phyloP scores from a whole-genome alignment of 2,888 invertebrate genomes.

The Metellina segmentata region DNA sequence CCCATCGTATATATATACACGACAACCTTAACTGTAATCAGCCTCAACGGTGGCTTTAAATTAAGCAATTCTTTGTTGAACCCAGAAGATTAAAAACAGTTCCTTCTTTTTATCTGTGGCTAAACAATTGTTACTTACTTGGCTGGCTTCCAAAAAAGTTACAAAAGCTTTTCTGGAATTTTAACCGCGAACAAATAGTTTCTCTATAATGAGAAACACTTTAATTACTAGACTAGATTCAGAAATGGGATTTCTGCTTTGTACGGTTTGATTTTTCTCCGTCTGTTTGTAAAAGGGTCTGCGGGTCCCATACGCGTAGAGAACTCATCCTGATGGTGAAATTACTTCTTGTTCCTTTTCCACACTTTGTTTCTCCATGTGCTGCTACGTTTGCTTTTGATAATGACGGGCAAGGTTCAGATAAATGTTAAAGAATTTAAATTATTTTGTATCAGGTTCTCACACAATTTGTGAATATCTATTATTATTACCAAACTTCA shows the following conservation, averaged over 20 bases:
- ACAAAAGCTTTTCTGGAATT: conserved; percentile 69
- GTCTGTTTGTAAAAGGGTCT: conserved; percentile 10
- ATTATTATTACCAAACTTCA: no score
- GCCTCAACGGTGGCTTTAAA: conserved; percentile 55
- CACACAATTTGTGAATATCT: no score
- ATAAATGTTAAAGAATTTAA: no score
- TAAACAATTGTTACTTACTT: conserved; percentile 60
- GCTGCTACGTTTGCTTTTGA: no score
- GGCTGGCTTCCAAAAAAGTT: conserved; percentile 66
- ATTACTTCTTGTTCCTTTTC: no score
- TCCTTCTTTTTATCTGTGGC: conserved; percentile 23
- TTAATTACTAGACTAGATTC: conserved; percentile 71
- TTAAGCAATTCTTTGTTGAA: conserved; percentile 62
- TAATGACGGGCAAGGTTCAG: no score
- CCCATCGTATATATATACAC: conserved; percentile 7
- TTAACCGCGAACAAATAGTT: conserved; percentile 73
- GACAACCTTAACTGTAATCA: conserved; percentile 52
- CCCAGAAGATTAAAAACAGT: conserved; percentile 58
- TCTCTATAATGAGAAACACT: conserved; percentile 69
- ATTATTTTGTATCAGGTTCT: no score
- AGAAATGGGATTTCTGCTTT: conserved; percentile 63
- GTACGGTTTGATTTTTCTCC: conserved; percentile 45
- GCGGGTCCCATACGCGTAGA: not conserved
- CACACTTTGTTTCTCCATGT: no score
- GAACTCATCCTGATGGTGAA: no score